Conservation (phyloP, 2,113 vertebrate species). For the Bujurquina vittata region DNA sequence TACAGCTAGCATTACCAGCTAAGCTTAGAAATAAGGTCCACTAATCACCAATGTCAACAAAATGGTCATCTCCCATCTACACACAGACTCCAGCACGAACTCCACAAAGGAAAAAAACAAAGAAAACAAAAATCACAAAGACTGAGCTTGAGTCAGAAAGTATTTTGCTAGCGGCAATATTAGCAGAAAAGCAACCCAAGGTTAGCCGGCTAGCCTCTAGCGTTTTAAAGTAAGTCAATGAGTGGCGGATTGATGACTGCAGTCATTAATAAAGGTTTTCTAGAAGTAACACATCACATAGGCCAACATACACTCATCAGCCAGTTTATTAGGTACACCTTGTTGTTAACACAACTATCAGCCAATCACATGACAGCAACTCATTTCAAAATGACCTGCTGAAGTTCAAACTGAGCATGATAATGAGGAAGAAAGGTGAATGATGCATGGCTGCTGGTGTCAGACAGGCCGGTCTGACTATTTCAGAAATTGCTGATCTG, state of each 20-base stretch:
- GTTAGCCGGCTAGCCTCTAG: neutral
- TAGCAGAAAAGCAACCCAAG: neutral
- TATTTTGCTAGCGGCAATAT: neutral
- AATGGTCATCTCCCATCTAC: neutral
- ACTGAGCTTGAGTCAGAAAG: neutral
- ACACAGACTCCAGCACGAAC: neutral
- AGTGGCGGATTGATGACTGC: neutral
- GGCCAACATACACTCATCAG: neutral
- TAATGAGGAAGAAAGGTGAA: neutral
- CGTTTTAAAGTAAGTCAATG: neutral
- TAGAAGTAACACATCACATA: neutral
- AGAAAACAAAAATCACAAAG: neutral
- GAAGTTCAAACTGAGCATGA: neutral
- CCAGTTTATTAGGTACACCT: neutral
- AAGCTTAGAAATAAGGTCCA: neutral
- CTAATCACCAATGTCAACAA: neutral
- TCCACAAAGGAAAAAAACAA: neutral
- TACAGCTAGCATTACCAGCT: neutral
- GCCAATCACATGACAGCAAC: neutral
- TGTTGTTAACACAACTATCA: neutral
- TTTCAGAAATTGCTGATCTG: neutral
- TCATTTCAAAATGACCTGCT: neutral
- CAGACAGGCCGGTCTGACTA: neutral
- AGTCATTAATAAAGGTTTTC: neutral
- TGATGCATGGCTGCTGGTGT: neutral